Evolutionary conservation across 2,797 vertebrate genomes (phyloP).

Genomic region (Morelia viridis): DNA sequence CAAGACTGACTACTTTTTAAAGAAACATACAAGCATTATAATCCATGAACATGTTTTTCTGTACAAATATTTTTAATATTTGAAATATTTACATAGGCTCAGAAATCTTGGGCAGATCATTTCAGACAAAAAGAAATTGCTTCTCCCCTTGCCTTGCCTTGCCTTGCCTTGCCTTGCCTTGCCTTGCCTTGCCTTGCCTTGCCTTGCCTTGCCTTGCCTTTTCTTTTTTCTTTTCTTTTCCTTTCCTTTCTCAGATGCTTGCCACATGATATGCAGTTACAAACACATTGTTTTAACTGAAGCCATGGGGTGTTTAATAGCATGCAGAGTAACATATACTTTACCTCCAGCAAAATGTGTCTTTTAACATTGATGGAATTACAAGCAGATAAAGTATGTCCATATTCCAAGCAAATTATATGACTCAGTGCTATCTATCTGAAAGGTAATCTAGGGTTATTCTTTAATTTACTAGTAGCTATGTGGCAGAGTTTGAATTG

Average conservation of each 20-base stretch:
- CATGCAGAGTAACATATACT: conserved; percentile 43
- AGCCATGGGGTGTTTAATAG: conserved; percentile 50
- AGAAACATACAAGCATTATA: conserved; percentile 56
- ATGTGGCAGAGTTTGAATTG: conserved; percentile 33
- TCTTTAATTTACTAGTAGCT: conserved; percentile 62
- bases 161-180: too few species aligned
- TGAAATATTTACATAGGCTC: conserved; percentile 60
- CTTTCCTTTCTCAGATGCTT: conserved; percentile 49
- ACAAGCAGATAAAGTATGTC: conserved; percentile 62
- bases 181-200: too few species aligned
- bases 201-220: too few species aligned
- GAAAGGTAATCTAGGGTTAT: conserved; percentile 60
- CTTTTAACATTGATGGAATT: conserved; percentile 34
- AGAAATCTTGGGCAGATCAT: conserved; percentile 47
- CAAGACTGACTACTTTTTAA: conserved; percentile 15
- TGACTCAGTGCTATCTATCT: conserved; percentile 58
- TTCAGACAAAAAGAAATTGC: conserved; percentile 9
- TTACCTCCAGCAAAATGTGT: conserved; percentile 25
- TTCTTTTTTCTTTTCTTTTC: too few species aligned
- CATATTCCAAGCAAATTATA: conserved; percentile 58
- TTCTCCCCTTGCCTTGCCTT: too few species aligned
- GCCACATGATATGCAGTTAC: conserved; percentile 50
- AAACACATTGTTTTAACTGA: conserved; percentile 58
- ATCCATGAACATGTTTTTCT: conserved; percentile 51
- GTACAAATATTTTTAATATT: conserved; percentile 67